Conservation (phyloP, 2,113 vertebrate species). For the Mohoua ochrocephala region DNA sequence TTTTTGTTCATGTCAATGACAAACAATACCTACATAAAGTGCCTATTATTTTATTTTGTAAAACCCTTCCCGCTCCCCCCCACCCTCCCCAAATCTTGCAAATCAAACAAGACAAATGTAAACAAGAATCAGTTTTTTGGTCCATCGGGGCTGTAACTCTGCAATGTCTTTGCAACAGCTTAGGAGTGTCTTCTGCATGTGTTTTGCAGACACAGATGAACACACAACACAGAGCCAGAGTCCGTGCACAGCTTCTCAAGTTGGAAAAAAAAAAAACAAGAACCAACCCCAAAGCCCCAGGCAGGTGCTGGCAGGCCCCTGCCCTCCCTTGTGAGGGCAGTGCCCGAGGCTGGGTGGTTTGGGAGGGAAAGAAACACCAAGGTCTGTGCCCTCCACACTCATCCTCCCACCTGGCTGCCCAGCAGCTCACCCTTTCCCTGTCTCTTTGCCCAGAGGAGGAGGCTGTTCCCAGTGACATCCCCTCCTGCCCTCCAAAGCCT, state of each 20-base stretch:
- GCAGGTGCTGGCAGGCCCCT: neutral
- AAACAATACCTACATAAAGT: slow-evolving; percentile 64
- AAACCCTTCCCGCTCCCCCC: neutral
- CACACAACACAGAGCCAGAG: neutral
- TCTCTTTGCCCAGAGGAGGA: neutral
- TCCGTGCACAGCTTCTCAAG: neutral
- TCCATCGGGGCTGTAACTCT: slow-evolving; percentile 2
- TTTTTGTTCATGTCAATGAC: slow-evolving; percentile 70
- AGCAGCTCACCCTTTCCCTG: neutral
- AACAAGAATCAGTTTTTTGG: slow-evolving; percentile 66
- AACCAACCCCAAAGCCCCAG: neutral
- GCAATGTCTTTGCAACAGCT: slow-evolving; percentile 5
- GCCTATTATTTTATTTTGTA: slow-evolving; percentile 56
- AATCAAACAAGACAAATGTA: slow-evolving; percentile 66
- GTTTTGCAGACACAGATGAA: neutral
- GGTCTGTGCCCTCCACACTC: neutral
- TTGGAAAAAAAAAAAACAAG: neutral
- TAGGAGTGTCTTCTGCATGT: neutral
- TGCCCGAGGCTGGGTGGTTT: neutral
- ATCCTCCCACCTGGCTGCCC: neutral
- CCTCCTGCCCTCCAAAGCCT: neutral
- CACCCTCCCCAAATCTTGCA: neutral
- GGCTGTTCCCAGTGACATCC: neutral
- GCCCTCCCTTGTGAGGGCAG: neutral
- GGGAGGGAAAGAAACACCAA: neutral